Conservation (phyloP, 2,797 vertebrate genomes). For the Carduelis carduelis region DNA sequence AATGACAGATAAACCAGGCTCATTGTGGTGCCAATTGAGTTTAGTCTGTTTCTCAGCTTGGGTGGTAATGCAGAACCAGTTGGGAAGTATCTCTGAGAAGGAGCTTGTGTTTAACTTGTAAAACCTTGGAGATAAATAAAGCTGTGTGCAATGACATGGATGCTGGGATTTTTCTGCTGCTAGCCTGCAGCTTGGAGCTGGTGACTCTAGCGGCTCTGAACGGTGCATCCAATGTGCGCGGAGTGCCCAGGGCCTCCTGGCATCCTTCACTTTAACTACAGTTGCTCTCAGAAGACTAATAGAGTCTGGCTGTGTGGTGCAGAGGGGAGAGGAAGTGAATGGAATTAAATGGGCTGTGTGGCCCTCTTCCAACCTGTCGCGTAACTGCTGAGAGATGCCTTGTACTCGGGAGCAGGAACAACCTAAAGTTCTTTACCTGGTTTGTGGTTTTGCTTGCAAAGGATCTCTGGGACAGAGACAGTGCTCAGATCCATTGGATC, state of each 20-base stretch:
- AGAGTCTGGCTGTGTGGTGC: neutral
- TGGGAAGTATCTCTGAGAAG: neutral
- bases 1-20: neutral
- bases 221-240: fast-evolving
- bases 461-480: neutral
- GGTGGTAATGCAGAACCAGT: neutral
- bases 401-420: neutral
- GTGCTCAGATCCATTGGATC: neutral
- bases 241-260: neutral
- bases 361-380: neutral
- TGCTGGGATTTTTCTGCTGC: neutral
- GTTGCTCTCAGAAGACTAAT: conserved; percentile 37
- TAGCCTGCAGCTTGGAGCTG: neutral
- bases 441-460: neutral
- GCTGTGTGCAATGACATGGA: neutral
- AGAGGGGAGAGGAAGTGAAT: conserved; percentile 18
- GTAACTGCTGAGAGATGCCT: neutral
- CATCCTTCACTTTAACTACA: conserved; percentile 3
- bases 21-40: neutral
- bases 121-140: neutral
- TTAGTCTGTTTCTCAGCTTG: neutral
- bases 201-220: neutral
- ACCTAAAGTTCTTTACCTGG: neutral
- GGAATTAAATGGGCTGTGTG: conserved; percentile 9
- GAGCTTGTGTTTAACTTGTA: neutral